These are phyloP conservation scores for Myotis brandtii DNA, from an alignment of 2,113 vertebrate species.

Conservation along the genomic window DNA sequence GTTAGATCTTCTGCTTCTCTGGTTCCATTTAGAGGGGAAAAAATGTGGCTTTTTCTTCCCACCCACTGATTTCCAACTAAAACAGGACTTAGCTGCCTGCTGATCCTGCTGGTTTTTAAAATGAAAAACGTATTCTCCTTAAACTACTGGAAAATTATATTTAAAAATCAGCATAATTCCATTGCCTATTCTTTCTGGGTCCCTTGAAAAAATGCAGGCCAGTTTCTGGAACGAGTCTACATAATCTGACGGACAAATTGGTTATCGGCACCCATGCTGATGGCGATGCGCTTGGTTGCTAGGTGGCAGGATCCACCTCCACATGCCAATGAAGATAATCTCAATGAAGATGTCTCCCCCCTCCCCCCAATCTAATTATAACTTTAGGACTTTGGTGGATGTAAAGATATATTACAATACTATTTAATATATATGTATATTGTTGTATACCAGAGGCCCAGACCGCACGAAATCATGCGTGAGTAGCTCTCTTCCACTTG, in stretches of 20 bases:
- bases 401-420: neutral
- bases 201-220: slow-evolving; percentile 81
- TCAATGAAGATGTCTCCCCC: slow-evolving; percentile 36
- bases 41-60: slow-evolving; percentile 87
- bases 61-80: slow-evolving; percentile 90
- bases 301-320: neutral
- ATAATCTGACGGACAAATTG: slow-evolving; percentile 77
- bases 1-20: slow-evolving; percentile 86
- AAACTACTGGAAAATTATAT: slow-evolving; percentile 91
- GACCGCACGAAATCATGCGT: too few relatives aligned
- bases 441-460: neutral
- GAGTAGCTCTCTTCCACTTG: too few relatives aligned
- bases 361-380: neutral
- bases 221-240: slow-evolving; percentile 75
- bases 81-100: slow-evolving; percentile 90
- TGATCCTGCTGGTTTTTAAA: slow-evolving; percentile 90
- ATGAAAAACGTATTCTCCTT: slow-evolving; percentile 90
- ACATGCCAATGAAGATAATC: neutral
- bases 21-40: slow-evolving; percentile 84
- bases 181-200: slow-evolving; percentile 86
- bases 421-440: neutral
- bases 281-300: too few relatives aligned
- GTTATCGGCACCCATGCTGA: slow-evolving; percentile 50
- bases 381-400: slow-evolving; percentile 27
- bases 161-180: slow-evolving; percentile 91